phyloP scores from a whole-genome alignment of 1,140 invertebrate genomes.

The Tribolium madens region DNA sequence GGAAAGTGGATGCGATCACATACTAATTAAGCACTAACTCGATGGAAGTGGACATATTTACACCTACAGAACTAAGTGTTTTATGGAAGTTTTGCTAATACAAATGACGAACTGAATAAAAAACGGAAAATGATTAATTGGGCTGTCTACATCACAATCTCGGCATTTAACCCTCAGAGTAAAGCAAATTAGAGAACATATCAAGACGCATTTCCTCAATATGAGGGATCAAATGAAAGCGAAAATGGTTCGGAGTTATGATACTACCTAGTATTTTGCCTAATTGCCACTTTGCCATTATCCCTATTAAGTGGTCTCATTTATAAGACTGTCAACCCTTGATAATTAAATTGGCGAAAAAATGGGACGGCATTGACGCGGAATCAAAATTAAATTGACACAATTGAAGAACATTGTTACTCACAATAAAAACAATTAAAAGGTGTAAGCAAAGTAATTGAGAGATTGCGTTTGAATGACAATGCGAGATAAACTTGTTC shows the following conservation, averaged over 20 bases:
- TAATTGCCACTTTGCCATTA: slow-evolving; percentile 27
- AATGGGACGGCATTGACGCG: background rate
- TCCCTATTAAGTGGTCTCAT: background rate
- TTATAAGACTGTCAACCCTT: background rate
- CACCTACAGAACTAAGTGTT: background rate
- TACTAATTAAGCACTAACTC: background rate
- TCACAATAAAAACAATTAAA: background rate
- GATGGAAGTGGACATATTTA: background rate
- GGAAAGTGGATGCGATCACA: background rate
- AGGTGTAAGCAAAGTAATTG: background rate
- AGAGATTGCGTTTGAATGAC: background rate
- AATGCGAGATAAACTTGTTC: background rate
- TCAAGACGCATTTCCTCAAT: slow-evolving; percentile 2
- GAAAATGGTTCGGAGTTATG: slow-evolving; percentile 16
- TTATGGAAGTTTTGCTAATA: background rate
- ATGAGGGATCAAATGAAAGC: slow-evolving; percentile 19
- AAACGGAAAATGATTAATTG: background rate
- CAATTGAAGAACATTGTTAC: background rate
- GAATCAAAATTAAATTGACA: background rate
- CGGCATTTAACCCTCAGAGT: background rate
- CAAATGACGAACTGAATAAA: background rate
- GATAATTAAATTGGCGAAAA: background rate
- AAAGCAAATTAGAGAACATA: slow-evolving; percentile 4
- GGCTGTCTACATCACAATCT: background rate
- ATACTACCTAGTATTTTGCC: slow-evolving; percentile 10